These are phyloP conservation scores for Equus przewalskii DNA, from an alignment of 2,113 vertebrate genomes.

Conservation along the genomic window DNA sequence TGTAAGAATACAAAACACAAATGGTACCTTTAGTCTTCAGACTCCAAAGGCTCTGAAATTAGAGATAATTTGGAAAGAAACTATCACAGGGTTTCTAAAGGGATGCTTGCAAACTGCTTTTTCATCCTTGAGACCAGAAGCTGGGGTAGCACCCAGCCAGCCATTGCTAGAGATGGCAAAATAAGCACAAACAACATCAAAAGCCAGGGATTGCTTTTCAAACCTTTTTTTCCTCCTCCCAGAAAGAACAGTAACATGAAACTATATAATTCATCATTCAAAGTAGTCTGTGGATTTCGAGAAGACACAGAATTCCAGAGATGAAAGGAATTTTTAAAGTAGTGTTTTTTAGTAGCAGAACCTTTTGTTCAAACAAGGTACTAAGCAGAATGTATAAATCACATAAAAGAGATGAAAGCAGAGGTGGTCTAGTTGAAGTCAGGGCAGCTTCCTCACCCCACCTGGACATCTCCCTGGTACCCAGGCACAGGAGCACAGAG, in stretches of 20 bases:
- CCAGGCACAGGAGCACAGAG: background rate
- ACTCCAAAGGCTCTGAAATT: background rate
- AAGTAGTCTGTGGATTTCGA: background rate
- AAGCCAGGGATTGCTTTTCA: background rate
- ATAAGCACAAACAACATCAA: conserved; percentile 34
- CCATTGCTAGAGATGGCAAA: background rate
- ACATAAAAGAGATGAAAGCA: background rate
- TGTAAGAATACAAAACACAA: background rate
- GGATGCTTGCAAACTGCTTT: background rate
- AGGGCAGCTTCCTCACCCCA: background rate
- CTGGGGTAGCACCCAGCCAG: background rate
- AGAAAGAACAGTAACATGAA: conserved; percentile 28
- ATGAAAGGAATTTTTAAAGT: background rate
- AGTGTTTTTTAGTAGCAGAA: background rate
- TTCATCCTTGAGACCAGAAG: background rate
- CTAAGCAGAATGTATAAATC: background rate
- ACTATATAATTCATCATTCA: background rate
- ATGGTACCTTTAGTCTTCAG: background rate
- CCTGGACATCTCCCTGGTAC: background rate
- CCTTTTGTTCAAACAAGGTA: background rate
- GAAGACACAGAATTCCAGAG: background rate
- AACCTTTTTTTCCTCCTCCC: background rate
- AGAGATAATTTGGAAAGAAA: background rate
- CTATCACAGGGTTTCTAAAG: background rate
- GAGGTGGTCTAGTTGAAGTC: background rate